Percentiles rank a stretch among this genome's conserved stretches.
phyloP scores from a whole-genome alignment of 1,140 invertebrate species.

The Cardiocondyla obscurior region DNA sequence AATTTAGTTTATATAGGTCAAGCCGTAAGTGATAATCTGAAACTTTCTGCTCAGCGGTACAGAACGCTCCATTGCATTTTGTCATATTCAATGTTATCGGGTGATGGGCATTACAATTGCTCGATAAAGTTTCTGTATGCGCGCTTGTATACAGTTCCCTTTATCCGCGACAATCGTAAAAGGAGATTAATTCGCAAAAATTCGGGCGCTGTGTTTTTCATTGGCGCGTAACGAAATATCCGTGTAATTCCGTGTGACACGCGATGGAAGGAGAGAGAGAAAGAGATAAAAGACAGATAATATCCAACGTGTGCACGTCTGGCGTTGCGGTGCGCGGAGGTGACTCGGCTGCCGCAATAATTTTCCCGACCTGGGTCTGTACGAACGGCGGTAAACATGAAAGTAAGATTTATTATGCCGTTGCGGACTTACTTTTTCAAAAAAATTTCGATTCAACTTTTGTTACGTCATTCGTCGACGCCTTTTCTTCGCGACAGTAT shows the following conservation, averaged over 20 bases:
- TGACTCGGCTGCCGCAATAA: conserved; percentile 40
- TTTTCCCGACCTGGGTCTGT: conserved; percentile 28
- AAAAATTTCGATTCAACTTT: conserved; percentile 38
- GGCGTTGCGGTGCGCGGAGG: conserved; percentile 15
- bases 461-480: not conserved
- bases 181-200: not conserved
- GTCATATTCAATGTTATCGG: not conserved
- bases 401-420: conserved; percentile 45
- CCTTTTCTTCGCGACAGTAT: not conserved
- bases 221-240: not conserved
- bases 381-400: conserved; percentile 22
- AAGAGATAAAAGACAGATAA: not conserved
- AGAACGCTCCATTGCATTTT: not conserved
- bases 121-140: not conserved
- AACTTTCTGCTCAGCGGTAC: not conserved
- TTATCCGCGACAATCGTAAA: not conserved
- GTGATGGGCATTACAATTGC: not conserved
- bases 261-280: not conserved
- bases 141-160: not conserved
- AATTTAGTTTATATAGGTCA: conserved; percentile 31
- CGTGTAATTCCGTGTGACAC: conserved; percentile 22
- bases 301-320: conserved; percentile 12
- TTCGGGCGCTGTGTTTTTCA: not conserved
- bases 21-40: conserved; percentile 8
- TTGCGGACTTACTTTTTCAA: conserved; percentile 22